Evolutionary conservation across 2,888 invertebrate genomes (phyloP), one percentile per base, ranked within the genome.

Genomic region (Orthosia incerta): DNA sequence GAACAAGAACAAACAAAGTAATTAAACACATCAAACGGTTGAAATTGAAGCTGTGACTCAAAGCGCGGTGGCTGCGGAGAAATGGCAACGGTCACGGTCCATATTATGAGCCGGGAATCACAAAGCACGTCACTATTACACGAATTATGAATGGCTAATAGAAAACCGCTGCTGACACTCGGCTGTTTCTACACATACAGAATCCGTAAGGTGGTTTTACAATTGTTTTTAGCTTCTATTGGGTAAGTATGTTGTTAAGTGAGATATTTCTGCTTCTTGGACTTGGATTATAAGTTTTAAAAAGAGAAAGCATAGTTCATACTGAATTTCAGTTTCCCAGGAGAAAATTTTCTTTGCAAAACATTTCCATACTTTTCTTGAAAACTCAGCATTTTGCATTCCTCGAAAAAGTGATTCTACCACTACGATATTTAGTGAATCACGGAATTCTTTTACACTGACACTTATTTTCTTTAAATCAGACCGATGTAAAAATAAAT

Each of bases 1-100:
- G 79, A 94, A 95, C 94, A 93, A 95, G 94, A 94, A 95, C 95
- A 94, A 95, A 96, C 95, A 95, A 96, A 96, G 95, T 96, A 96
- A 96, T 96, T 96, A 96, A 95, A 95, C 95, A 95, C 95, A 95
- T 96, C 95, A 96, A 96, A 95, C 95, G 93, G 88, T 89, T 89
- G 92, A 94, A 94, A 95, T 95, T 95, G 94, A 94, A 94, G 92
- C 93, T 89, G 87, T 89, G 91, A 92, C 91, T 94, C 93, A 94
- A 94, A 95, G 94, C 91, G 87, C 79, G 83, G 86, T 82, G 79
- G 76, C 69, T 79, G 69, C 55, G 71, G 75, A 71, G 80, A 83
- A 86, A 86, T 79, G 80, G 86, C 78, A 85, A 73, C 65, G 80
- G 81, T 79, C 83, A 75, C 69, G 74, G 67, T 66, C 82, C 75